These are phyloP conservation scores for Rattus norvegicus DNA, from an alignment of 2,113 vertebrate genomes.

Conservation along the genomic window GRCr8 NC_086036.1:9074501-9075000, in stretches of 20 bases:
- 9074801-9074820: not conserved
- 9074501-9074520: not conserved
- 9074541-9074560: not conserved
- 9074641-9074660: not conserved
- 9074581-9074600: not conserved
- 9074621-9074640: not conserved
- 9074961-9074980: constrained; percentile 12
- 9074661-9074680: not conserved
- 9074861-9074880: not conserved
- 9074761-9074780: not conserved
- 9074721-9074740: not conserved
- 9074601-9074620: not conserved
- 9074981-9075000: not conserved
- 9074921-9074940: not conserved
- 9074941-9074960: not conserved
- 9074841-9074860: not conserved
- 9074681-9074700: not conserved
- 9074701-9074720: not conserved
- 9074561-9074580: not conserved
- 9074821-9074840: not conserved
- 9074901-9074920: not conserved
- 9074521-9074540: not conserved
- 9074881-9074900: not conserved
- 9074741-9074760: not conserved
- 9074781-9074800: too few relatives aligned